Conservation (phyloP, 2,113 vertebrate genomes). For the Orthonyx spaldingii region DNA sequence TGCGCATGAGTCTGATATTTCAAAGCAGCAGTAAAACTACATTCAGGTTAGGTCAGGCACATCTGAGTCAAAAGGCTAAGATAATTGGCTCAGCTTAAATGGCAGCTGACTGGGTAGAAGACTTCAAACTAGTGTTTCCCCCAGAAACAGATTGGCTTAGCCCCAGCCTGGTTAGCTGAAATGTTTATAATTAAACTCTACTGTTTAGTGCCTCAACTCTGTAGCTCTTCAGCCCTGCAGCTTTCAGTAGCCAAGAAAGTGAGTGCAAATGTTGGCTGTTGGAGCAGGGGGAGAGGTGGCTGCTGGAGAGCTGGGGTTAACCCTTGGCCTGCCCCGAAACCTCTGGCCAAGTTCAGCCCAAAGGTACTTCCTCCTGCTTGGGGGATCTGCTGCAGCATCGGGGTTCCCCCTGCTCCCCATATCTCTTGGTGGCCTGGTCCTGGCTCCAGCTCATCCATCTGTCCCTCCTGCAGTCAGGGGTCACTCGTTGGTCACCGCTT, state of each 20-base stretch:
- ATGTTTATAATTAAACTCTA: slow-evolving; percentile 70
- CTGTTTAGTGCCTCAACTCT: slow-evolving; percentile 23
- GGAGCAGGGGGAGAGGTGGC: neutral
- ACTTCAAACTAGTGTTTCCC: slow-evolving; percentile 71
- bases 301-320: neutral
- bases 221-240: neutral
- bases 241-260: slow-evolving; percentile 28
- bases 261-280: neutral
- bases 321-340: neutral
- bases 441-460: neutral
- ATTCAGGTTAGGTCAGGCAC: slow-evolving; percentile 83
- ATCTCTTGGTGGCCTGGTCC: neutral
- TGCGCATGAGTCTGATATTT: slow-evolving; percentile 83
- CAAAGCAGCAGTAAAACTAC: slow-evolving; percentile 84
- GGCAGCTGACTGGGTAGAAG: slow-evolving; percentile 81
- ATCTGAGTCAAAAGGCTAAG: slow-evolving; percentile 80
- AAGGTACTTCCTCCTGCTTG: neutral
- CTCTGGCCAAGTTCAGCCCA: neutral
- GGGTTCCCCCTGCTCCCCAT: accelerated
- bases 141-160: slow-evolving; percentile 74
- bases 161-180: slow-evolving; percentile 66
- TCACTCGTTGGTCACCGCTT: neutral
- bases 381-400: neutral
- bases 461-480: neutral
- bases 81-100: slow-evolving; percentile 88